phyloP scores from a whole-genome alignment of 1,140 invertebrate species.

The Onthophagus taurus region DNA sequence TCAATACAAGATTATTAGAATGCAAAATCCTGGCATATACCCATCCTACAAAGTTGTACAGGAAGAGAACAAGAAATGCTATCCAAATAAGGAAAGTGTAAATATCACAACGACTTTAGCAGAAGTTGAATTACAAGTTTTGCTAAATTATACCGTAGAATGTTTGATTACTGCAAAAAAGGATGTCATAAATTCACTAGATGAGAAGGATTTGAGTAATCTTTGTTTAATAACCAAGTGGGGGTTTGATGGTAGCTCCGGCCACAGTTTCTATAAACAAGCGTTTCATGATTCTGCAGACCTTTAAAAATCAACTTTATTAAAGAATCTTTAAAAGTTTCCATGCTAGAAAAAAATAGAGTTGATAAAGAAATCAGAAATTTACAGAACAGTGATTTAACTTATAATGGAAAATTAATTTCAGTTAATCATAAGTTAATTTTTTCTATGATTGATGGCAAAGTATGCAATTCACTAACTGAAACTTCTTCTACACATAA shows the following conservation, averaged over 20 bases:
- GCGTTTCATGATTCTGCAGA: conserved; percentile 1
- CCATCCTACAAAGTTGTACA: not conserved
- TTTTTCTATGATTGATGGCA: not conserved
- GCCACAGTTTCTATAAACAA: conserved; percentile 11
- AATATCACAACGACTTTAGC: not conserved
- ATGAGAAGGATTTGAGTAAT: not conserved
- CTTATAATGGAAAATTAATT: too few relatives aligned
- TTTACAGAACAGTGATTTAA: too few relatives aligned
- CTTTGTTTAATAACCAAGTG: not conserved
- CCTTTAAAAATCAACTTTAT: not conserved
- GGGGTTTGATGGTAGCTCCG: conserved; percentile 4
- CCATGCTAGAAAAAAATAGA: conserved; percentile 1
- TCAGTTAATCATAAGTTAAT: not conserved
- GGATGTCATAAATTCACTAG: not conserved
- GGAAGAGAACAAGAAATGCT: not conserved
- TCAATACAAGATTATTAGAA: not conserved
- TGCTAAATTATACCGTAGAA: conserved; percentile 2
- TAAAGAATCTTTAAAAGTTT: conserved; percentile 1
- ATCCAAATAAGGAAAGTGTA: conserved; percentile 8
- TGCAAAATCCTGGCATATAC: not conserved
- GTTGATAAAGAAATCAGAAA: too few relatives aligned
- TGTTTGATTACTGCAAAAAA: not conserved
- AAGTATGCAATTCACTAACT: conserved; percentile 3
- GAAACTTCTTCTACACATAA: not conserved
- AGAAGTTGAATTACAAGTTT: conserved; percentile 5